Conservation (phyloP, 92 coral and sea anemone genomes). For the Anthopleura xanthogrammica region DNA sequence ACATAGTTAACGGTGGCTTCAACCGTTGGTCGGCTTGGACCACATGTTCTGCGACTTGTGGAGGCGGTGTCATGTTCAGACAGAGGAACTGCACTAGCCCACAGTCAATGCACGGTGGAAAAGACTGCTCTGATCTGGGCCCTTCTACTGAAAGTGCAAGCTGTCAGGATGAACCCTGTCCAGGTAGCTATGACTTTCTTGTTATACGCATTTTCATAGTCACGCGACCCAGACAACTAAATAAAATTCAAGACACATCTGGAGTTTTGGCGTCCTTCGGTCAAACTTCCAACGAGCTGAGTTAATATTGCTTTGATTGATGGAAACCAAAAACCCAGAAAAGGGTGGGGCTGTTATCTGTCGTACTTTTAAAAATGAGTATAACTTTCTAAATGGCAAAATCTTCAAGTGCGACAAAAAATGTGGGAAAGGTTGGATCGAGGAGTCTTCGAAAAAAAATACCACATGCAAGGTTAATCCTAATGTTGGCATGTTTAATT, state of each 20-base stretch:
- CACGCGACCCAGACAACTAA: too few relatives aligned
- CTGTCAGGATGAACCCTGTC: constrained; percentile 90
- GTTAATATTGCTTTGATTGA: too few relatives aligned
- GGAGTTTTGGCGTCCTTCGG: too few relatives aligned
- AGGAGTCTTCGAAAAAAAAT: too few relatives aligned
- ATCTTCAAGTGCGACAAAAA: too few relatives aligned
- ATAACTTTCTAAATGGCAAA: too few relatives aligned
- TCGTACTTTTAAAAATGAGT: too few relatives aligned
- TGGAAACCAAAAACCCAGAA: too few relatives aligned
- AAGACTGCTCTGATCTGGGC: constrained; percentile 88
- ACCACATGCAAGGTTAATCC: not conserved
- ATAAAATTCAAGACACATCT: too few relatives aligned
- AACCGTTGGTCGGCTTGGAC: constrained; percentile 96
- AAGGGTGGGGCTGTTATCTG: too few relatives aligned
- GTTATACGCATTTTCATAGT: not conserved
- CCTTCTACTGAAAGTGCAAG: constrained; percentile 82
- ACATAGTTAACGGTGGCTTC: constrained; percentile 85
- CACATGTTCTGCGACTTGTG: constrained; percentile 91
- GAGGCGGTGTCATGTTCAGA: constrained; percentile 89
- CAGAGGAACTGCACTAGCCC: constrained; percentile 86
- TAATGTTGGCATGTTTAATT: not conserved
- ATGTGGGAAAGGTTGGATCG: too few relatives aligned
- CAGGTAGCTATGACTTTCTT: constrained; percentile 51
- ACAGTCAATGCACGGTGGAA: constrained; percentile 89
- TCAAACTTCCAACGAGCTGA: too few relatives aligned